Evolutionary conservation across 2,888 invertebrate genomes (phyloP), one percentile per base, ranked within the genome.

Genomic region (Bellardia bayeri): DNA sequence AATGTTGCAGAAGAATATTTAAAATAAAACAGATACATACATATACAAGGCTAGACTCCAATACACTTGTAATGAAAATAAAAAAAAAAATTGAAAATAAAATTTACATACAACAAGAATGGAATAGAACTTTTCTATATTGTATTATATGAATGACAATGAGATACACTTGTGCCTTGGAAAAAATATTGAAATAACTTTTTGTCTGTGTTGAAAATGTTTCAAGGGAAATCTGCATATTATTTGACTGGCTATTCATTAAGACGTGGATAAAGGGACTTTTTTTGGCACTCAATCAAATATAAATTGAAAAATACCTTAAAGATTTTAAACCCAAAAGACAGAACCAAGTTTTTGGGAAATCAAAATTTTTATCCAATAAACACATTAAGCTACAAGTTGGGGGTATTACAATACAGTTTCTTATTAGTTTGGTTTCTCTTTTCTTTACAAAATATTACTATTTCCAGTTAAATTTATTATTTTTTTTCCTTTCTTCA

Each of bases 401-500:
- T 37, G 5, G 4, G 2, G 6, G 37, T 5, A 4, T 6, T 5
- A 5, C 5, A 6, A 37, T 4, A 5, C 5, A 33, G 0, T 5
- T 4, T 0, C 5, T 33, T 4, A 33, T 33, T 33, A 4, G 4
- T 33, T 33, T 5, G 33, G 33, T 33, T 33, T 5, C 33, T 33
- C 4, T 33, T 4, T 33, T 33, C 33, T 37, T 45, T 13, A 45
- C 45, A 45, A 45, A 9, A 13, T 45, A 13, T 11, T 54, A 71
- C n/a, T 51, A 1, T 45, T 68, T n/a, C 6, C 45, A 45, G 14
- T 37, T 8, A 11, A 11, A 54, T 14, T 16, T 54, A 2, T 8
- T 54, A 11, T 63, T 33, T 49, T 9, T 16, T n/a, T 40, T 11
- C 42, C 23, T 42, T n/a, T n/a, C 78, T 93, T 89, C 94, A 98